Evolutionary conservation across 2,113 vertebrate species (phyloP), one percentile per base, ranked within the genome.

Genomic region (Dermatemys mawii): DNA sequence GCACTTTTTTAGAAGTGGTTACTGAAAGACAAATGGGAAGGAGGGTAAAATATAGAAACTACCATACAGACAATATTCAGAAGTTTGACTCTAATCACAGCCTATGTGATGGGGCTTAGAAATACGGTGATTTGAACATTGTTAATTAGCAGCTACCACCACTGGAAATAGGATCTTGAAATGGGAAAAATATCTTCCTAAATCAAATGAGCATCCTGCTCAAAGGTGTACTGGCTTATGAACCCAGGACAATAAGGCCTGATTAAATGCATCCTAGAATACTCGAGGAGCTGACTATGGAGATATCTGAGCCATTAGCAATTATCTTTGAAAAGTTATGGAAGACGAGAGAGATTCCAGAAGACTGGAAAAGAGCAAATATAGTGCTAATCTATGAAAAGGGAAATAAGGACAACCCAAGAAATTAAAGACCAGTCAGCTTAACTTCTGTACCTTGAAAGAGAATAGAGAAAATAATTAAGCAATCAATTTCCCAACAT

Each of bases 51-150:
- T 7, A 54, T 1, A 63, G 48, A 60, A 79, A 79, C 26, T 76
- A 46, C 24, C 41, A 1, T 14, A 32, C 38, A 83, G 57, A 22
- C 5, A 21, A 44, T 46, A 76, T 76, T 46, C 1, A 49, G 2
- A 6, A 13, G 51, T 78, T 83, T 92, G 22, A 50, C 57, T 90
- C 50, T 81, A 63, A 46, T 48, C 73, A 27, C 29, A 81, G 11
- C 16, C 73, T 53, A 12, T 12, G 12, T 67, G 44, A 60, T 3
- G 46, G 27, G 44, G 46, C 2, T 24, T 8, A 2, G 27, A 73
- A 73, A 86, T 6, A 38, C 1, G 0, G 48, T 29, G n/a, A 46
- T 38, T 4, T 16, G 2, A 63, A 14, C 11, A 11, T 13, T 53
- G 53, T 54, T 84, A 67, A 7, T 88, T 88, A 44, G 50, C 26